Evolutionary conservation across 2,888 invertebrate genomes (phyloP).

Genomic region (Phorcus lineatus): DNA sequence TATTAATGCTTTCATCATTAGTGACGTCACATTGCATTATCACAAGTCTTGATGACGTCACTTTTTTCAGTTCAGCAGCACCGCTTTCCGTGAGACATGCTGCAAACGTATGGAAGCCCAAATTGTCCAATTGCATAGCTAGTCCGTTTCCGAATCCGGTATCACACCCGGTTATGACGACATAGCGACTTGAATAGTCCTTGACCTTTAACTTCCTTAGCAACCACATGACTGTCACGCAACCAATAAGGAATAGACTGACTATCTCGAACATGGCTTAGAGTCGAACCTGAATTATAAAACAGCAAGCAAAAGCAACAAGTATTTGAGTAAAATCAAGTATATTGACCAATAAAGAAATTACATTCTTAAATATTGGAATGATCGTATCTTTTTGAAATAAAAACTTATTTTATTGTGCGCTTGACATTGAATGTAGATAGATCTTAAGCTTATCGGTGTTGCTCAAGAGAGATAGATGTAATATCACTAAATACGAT

Average conservation of each 20-base stretch:
- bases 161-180: conserved; percentile 60
- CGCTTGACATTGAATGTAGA: too few relatives aligned
- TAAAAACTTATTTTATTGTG: too few relatives aligned
- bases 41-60: conserved; percentile 37
- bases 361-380: too few relatives aligned
- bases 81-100: conserved; percentile 51
- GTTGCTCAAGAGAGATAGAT: too few relatives aligned
- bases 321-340: too few relatives aligned
- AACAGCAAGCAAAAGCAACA: too few relatives aligned
- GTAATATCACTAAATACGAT: too few relatives aligned
- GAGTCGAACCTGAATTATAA: too few relatives aligned
- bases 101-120: conserved; percentile 55
- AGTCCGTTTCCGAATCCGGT: conserved; percentile 55
- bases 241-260: background rate
- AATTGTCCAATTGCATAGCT: conserved; percentile 46
- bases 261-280: background rate
- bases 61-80: conserved; percentile 32
- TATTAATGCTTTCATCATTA: conserved; percentile 39
- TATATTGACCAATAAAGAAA: too few relatives aligned
- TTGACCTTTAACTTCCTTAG: conserved; percentile 34
- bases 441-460: too few relatives aligned
- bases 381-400: too few relatives aligned
- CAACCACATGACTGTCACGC: conserved; percentile 24
- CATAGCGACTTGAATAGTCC: conserved; percentile 40
- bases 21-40: conserved; percentile 51